Evolutionary conservation across 2,113 vertebrate species (phyloP).

Genomic region (Phalacrocorax brasilianus): DNA sequence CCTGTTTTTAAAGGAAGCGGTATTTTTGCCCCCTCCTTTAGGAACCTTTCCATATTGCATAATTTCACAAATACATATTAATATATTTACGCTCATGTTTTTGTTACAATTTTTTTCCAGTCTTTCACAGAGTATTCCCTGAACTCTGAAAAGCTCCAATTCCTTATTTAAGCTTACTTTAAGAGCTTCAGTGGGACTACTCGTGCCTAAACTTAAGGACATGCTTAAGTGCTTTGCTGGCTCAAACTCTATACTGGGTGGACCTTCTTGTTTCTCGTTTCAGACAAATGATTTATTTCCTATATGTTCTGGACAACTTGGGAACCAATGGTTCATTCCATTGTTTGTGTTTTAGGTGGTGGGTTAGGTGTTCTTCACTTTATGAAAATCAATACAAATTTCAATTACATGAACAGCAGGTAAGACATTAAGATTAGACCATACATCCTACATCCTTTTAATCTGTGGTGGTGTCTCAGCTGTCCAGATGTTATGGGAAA

Average conservation of each 20-base stretch:
- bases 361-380: not conserved
- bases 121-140: not conserved
- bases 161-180: not conserved
- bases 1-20: not conserved
- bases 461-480: conserved; percentile 7
- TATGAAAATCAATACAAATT: conserved; percentile 46
- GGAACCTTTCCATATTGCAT: not conserved
- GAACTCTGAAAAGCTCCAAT: not conserved
- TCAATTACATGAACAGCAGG: conserved; percentile 10
- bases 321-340: not conserved
- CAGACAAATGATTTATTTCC: not conserved
- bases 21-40: not conserved
- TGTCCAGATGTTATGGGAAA: conserved; percentile 35
- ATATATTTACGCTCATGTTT: not conserved
- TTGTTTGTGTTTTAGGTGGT: not conserved
- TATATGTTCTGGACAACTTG: not conserved
- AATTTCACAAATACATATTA: not conserved
- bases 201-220: not conserved
- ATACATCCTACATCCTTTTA: no score
- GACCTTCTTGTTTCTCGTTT: conserved; percentile 26
- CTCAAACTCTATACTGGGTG: not conserved
- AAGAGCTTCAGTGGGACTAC: not conserved
- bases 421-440: not conserved
- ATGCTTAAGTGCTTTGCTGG: conserved; percentile 1
- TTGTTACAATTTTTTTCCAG: not conserved